Base-by-base conservation (phyloP, 2,888 invertebrate genomes). In the Anticlea derivata region DNA sequence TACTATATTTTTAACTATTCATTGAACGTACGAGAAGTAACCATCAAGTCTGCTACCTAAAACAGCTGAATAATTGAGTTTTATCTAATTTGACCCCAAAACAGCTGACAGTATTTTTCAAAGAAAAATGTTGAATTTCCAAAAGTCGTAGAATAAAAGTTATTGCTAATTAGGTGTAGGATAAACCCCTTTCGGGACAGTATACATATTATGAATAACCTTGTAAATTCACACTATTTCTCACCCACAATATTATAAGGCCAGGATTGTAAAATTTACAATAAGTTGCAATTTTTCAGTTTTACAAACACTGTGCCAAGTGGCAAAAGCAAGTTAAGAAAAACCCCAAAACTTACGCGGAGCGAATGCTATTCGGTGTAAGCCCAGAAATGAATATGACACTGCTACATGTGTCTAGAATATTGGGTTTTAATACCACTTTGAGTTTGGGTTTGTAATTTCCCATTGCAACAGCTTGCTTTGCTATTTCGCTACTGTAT, bases 241-340 rank as follows among this genome's bases (percentile, higher is more conserved):
- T 5, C 23, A 23, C 7, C n/a, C n/a, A 23, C 24, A 31, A 30
- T 12, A 22, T 22, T 1, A 4, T 33, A 31, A 10, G 31, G 24
- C 31, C 31, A 24, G 13, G 1, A 13, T 41, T 33, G 41, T 24
- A 41, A 24, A 24, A 13, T 30, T 12, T 13, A 43, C 5, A 72
- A 58, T 75, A n/a, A 67, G 73, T 79, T 79, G 73, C 75, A 68
- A 73, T 73, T 78, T 92, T 93, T 72, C 86, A 95, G 95, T 95
- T 95, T 91, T 96, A 96, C 88, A 95, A 95, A 90, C 88, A 92
- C 63, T 96, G 96, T 88, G 84, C 91, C 67, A 93, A 92, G 75
- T 96, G 95, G 95, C 89, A 86, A 79, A 85, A 81, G 70, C 92
- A 94, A 81, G 93, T 96, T 59, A 93, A 95, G 78, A 92, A 93